Percentiles rank a stretch among this genome's conserved stretches.
Evolutionary conservation across 2,113 vertebrate species (phyloP).

Genomic region (Cavia aperea): DNA sequence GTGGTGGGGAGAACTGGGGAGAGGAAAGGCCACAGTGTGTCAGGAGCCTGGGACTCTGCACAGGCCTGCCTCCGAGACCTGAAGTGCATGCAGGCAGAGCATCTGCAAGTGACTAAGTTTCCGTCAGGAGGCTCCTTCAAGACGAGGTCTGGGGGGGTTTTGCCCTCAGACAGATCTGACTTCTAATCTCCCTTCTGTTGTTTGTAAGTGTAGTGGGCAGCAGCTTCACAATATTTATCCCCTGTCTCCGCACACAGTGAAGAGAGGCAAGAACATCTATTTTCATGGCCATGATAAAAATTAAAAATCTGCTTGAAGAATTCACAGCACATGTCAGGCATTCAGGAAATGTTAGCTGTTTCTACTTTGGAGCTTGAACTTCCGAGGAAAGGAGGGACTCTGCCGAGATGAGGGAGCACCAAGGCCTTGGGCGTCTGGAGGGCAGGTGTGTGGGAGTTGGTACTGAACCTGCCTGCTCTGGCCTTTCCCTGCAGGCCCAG

Average conservation of each 20-base stretch:
- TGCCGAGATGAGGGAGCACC: background rate
- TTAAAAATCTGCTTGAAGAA: background rate
- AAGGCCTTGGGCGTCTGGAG: background rate
- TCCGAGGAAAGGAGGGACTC: background rate
- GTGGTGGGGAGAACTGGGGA: background rate
- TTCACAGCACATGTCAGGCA: background rate
- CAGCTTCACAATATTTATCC: background rate
- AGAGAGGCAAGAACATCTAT: background rate
- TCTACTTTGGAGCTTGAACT: background rate
- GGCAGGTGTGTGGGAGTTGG: background rate
- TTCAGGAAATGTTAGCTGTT: background rate
- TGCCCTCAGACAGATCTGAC: background rate
- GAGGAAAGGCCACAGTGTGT: background rate
- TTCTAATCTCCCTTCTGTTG: background rate
- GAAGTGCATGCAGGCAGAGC: background rate
- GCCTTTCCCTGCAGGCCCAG: constrained; percentile 71
- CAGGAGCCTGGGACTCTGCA: background rate
- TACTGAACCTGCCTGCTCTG: background rate
- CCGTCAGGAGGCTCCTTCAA: background rate
- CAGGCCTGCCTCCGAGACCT: background rate
- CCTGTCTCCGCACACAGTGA: background rate
- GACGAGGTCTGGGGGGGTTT: background rate
- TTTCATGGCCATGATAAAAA: background rate
- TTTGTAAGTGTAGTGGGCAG: background rate
- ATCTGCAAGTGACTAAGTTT: background rate